A percentile compares a stretch with the other conserved stretches of the same genome.
These are phyloP conservation scores for Addax nasomaculatus DNA, from an alignment of 2,113 vertebrate species.

Conservation along the genomic window DNA sequence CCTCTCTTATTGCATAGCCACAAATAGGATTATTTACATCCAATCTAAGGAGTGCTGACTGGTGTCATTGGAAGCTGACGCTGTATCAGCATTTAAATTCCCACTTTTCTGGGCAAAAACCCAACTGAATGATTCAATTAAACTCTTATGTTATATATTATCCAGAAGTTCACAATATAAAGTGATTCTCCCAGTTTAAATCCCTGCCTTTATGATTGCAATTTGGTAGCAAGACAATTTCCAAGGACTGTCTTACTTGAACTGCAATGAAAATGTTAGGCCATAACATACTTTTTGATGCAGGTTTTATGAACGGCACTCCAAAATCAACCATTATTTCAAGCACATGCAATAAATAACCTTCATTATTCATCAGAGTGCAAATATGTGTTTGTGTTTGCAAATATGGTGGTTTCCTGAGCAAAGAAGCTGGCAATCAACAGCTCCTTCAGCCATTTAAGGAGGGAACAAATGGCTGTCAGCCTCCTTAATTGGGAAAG, in stretches of 20 bases:
- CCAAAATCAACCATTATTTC: conserved; percentile 83
- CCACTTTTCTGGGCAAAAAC: conserved; percentile 87
- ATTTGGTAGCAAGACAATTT: conserved; percentile 85
- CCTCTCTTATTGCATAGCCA: conserved; percentile 75
- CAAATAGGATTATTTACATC: conserved; percentile 88
- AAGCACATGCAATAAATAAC: conserved; percentile 83
- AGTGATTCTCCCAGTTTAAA: conserved; percentile 80
- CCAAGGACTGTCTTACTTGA: conserved; percentile 81
- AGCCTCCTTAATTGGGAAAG: conserved; percentile 67
- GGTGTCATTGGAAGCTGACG: conserved; percentile 81
- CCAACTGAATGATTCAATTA: conserved; percentile 88
- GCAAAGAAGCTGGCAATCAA: conserved; percentile 72
- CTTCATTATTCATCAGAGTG: conserved; percentile 82
- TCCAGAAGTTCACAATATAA: conserved; percentile 85
- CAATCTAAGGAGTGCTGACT: conserved; percentile 88
- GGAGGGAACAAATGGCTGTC: conserved; percentile 73
- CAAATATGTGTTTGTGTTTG: conserved; percentile 80
- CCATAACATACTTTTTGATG: conserved; percentile 77
- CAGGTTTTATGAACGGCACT: conserved; percentile 80
- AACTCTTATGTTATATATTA: conserved; percentile 87
- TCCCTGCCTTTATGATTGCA: conserved; percentile 84
- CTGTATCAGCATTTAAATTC: conserved; percentile 88
- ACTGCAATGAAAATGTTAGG: conserved; percentile 81
- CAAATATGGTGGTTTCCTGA: conserved; percentile 77
- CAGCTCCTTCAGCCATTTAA: conserved; percentile 74